Conservation (phyloP, 2,888 invertebrate genomes). For the Reticulitermes lucifugus region DNA sequence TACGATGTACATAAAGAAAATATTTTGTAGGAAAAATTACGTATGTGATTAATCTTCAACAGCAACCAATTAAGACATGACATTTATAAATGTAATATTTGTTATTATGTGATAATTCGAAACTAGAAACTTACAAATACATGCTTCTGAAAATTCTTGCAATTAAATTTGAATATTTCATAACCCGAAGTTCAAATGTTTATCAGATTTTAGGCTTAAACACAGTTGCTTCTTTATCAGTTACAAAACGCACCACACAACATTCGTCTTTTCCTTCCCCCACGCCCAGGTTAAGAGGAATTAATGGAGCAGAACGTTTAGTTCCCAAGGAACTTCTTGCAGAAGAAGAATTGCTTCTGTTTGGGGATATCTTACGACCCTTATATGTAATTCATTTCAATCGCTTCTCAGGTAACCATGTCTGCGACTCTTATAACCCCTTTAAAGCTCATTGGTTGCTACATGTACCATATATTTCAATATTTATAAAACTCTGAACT, state of each 20-base stretch:
- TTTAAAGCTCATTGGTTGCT: not conserved
- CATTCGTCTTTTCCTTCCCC: not conserved
- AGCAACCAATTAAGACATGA: too few relatives aligned
- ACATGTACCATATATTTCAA: too few relatives aligned
- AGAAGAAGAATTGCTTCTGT: not conserved
- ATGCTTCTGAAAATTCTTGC: too few relatives aligned
- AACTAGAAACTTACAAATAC: too few relatives aligned
- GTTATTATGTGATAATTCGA: too few relatives aligned
- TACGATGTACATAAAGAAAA: too few relatives aligned
- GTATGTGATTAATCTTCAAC: too few relatives aligned
- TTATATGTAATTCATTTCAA: slow-evolving; percentile 14
- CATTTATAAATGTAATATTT: too few relatives aligned
- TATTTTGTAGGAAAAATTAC: too few relatives aligned
- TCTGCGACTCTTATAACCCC: not conserved
- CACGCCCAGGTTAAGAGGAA: slow-evolving; percentile 1
- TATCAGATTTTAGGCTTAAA: not conserved
- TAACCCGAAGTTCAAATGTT: not conserved
- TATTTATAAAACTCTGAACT: not conserved
- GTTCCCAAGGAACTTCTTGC: slow-evolving; percentile 16
- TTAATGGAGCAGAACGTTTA: slow-evolving; percentile 16
- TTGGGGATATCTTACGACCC: not conserved
- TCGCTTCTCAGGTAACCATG: not conserved
- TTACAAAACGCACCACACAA: not conserved
- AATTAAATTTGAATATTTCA: too few relatives aligned
- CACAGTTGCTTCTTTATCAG: slow-evolving; percentile 5